Percentiles rank a stretch among this genome's conserved stretches.
phyloP scores from a whole-genome alignment of 2,797 vertebrate species.

The Squalus acanthias region DNA sequence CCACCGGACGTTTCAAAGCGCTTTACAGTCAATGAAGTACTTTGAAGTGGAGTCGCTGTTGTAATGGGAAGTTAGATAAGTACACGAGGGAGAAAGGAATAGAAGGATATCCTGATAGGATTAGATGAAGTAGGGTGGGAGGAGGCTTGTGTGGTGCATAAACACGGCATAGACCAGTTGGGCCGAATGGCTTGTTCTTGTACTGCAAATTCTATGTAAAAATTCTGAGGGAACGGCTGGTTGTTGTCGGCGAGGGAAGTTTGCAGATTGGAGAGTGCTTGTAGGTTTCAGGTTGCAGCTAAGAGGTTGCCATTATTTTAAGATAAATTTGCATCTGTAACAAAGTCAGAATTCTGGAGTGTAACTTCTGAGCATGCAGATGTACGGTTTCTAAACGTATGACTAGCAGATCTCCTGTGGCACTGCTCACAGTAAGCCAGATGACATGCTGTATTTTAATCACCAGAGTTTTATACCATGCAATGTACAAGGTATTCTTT shows the following conservation, averaged over 20 bases:
- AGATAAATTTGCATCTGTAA: neutral
- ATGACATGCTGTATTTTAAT: no score
- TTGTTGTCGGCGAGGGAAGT: neutral
- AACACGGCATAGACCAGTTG: neutral
- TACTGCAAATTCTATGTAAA: neutral
- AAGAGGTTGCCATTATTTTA: neutral
- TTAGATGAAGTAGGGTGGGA: no score
- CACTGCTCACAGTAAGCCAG: no score
- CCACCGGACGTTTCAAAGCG: no score
- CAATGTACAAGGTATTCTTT: no score
- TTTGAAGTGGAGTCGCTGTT: no score
- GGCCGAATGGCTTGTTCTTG: neutral
- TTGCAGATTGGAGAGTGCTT: neutral
- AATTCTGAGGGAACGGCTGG: neutral
- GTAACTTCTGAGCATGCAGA: neutral
- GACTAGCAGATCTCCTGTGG: no score
- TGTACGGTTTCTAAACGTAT: no score
- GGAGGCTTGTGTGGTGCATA: neutral
- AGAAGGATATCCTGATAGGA: neutral
- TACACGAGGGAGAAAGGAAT: neutral
- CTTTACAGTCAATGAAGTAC: no score
- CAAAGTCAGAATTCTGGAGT: neutral
- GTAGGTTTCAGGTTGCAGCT: neutral
- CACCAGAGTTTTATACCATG: no score
- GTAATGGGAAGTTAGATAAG: neutral